Base-by-base conservation (phyloP, 2,888 invertebrate genomes). In the Drosophila testacea region DNA sequence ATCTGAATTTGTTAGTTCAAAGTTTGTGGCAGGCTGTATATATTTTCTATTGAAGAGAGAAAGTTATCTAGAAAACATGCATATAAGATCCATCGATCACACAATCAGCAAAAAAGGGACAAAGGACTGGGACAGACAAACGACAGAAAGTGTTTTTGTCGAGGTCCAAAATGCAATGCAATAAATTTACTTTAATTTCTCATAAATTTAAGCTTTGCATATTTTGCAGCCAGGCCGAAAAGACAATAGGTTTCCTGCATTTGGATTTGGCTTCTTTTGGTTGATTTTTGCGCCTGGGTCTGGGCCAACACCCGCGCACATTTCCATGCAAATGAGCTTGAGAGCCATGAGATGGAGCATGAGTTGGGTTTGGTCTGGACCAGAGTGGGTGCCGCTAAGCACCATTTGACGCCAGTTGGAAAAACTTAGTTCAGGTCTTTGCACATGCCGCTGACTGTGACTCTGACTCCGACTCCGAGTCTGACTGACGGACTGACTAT, bases 141-240 rank as follows among this genome's bases (percentile, higher is more conserved):
- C 16, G 3, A 55, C 69, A 73, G 83, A 81, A 84, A 84, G 81
- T 81, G 81, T 79, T 81, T 39, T 22, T 41, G 56, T 7, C 46
- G 41, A 13, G 71, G 61, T 34, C 69, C 50, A 78, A 76, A 84
- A 78, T 73, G 82, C 83, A 72, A 79, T 65, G 90, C 81, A 90
- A 90, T 90, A 90, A 90, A 90, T 90, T 91, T 88, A 81, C 77
- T 88, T 90, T 90, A 90, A 91, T 90, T 91, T 91, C 90, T 88
- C 90, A 90, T 90, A 90, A 90, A 90, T 90, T 90, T 90, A 67
- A 72, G 79, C 86, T 89, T 88, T 87, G 90, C 90, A 90, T 89
- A 90, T 88, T 88, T 88, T 80, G 81, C 65, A 66, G 66, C 72
- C 79, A 57, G 65, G 48, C 57, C 65, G 56, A 77, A 81, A 83